Percentiles rank a stretch among this genome's conserved stretches.
Evolutionary conservation across 2,113 vertebrate genomes (phyloP).

Genomic region (Oncorhynchus nerka): DNA sequence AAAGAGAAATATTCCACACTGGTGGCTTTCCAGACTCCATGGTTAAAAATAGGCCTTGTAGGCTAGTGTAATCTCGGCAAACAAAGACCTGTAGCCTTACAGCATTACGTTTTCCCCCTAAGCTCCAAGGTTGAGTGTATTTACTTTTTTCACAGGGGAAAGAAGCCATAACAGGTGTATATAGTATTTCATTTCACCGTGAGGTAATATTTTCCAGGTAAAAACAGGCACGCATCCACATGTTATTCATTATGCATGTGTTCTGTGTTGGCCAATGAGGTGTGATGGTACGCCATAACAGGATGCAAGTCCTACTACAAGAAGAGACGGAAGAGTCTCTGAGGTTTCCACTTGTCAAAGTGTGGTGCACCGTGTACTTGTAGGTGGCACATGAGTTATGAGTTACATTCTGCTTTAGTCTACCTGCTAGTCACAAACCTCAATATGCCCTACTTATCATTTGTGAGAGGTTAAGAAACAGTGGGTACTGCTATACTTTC

Average conservation of each 20-base stretch:
- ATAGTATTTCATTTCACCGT: neutral
- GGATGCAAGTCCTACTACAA: too few species aligned
- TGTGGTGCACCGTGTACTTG: neutral
- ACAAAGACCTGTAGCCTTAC: conserved; percentile 2
- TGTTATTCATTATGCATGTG: neutral
- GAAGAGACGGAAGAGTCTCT: conserved; percentile 23
- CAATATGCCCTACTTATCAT: too few species aligned
- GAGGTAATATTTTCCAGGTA: conserved; percentile 37
- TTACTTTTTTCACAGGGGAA: conserved; percentile 17
- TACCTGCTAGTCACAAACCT: neutral
- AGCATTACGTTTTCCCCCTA: neutral
- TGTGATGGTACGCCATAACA: conserved; percentile 2
- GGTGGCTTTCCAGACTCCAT: conserved; percentile 14
- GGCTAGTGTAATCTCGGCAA: neutral
- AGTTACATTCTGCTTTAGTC: neutral
- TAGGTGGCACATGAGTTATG: conserved; percentile 1
- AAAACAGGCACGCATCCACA: neutral
- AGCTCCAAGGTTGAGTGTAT: neutral
- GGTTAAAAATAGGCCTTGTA: neutral
- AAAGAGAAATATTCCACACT: neutral
- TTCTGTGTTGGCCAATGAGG: neutral
- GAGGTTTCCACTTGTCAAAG: conserved; percentile 3
- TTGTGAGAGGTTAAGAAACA: too few species aligned
- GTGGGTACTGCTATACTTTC: too few species aligned
- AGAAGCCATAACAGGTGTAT: conserved; percentile 29